A percentile compares a stretch with the other conserved stretches of the same genome.
Evolutionary conservation across 1,140 invertebrate species (phyloP).

Genomic region (Meloidogyne exigua): DNA sequence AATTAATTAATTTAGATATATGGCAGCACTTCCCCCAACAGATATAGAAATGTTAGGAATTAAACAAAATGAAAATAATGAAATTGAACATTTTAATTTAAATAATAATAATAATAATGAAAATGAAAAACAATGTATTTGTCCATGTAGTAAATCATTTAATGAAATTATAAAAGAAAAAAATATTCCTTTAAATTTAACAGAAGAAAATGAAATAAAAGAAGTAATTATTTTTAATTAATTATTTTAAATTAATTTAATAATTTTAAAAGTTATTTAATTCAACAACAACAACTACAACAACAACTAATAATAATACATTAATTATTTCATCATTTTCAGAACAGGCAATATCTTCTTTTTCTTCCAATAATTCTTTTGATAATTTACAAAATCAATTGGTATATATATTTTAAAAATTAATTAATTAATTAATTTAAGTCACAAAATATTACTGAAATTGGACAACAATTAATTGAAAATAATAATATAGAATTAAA

Average conservation of each 20-base stretch:
- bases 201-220: not conserved
- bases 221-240: not conserved
- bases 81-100: not conserved
- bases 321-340: too few species aligned
- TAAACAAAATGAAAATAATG: not conserved
- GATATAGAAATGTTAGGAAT: constrained; percentile 39
- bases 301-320: too few species aligned
- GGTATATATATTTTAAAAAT: too few species aligned
- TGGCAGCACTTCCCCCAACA: constrained; percentile 49
- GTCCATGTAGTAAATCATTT: not conserved
- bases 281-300: too few species aligned
- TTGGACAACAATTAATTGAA: not conserved
- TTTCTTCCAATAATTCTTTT: too few species aligned
- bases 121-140: not conserved
- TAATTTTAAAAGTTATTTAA: too few species aligned
- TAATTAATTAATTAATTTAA: too few species aligned
- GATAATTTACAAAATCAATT: too few species aligned
- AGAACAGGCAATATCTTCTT: too few species aligned
- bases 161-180: not conserved
- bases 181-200: not conserved
- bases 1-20: constrained; percentile 25
- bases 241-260: too few species aligned
- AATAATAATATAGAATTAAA: too few species aligned
- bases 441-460: not conserved
- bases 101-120: not conserved